phyloP scores from a whole-genome alignment of 2,888 invertebrate genomes.

The Isotomurus palustris region DNA sequence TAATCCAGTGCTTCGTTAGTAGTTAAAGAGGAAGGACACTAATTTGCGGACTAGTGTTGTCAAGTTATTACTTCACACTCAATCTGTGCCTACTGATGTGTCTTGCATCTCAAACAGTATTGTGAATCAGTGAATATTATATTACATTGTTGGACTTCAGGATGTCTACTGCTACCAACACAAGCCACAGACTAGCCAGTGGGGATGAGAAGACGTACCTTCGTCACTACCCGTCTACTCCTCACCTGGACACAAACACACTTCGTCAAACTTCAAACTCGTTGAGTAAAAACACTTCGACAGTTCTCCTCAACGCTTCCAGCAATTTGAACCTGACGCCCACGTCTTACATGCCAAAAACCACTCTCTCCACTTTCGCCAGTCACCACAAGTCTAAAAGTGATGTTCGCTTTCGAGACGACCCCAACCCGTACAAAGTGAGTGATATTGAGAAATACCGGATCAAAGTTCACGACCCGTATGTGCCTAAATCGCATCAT shows the following conservation, averaged over 20 bases:
- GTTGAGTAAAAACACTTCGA: slow-evolving; percentile 20
- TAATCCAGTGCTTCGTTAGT: too few relatives aligned
- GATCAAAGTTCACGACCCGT: slow-evolving; percentile 45
- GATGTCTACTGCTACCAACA: neutral
- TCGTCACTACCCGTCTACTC: slow-evolving; percentile 44
- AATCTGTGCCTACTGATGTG: too few relatives aligned
- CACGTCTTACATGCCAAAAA: slow-evolving; percentile 35
- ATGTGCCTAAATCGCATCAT: slow-evolving; percentile 24
- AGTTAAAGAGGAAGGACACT: too few relatives aligned
- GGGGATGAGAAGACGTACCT: slow-evolving; percentile 31
- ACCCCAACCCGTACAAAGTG: slow-evolving; percentile 46
- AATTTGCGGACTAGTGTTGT: too few relatives aligned
- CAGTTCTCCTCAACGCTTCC: slow-evolving; percentile 16
- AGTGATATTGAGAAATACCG: slow-evolving; percentile 44
- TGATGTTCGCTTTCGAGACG: slow-evolving; percentile 41
- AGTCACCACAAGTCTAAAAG: slow-evolving; percentile 22
- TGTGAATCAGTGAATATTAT: too few relatives aligned
- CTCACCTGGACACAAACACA: slow-evolving; percentile 38
- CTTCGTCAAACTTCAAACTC: slow-evolving; percentile 16
- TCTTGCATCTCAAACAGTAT: too few relatives aligned
- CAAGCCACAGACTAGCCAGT: slow-evolving; percentile 19
- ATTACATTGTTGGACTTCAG: neutral
- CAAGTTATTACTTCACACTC: too few relatives aligned
- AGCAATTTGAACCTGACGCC: slow-evolving; percentile 24
- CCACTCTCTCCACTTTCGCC: slow-evolving; percentile 42